Conservation (phyloP, 2,888 invertebrate species). For the Microctonus brassicae region DNA sequence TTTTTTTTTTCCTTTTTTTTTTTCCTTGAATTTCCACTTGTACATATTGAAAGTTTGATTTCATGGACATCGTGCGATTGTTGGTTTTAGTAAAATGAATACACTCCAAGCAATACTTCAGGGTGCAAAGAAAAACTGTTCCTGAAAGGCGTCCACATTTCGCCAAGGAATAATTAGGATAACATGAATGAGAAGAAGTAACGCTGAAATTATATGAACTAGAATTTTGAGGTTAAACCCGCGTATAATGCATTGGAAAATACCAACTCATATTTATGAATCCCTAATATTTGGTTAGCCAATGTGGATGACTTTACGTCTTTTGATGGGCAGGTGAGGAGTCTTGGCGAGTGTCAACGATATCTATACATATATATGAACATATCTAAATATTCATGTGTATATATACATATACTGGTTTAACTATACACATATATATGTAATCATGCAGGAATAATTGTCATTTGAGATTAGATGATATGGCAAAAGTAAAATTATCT, state of each 20-base stretch:
- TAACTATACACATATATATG: background rate
- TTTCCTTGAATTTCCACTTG: too few relatives aligned
- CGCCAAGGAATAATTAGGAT: conserved; percentile 59
- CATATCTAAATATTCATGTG: background rate
- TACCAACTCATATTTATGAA: conserved; percentile 46
- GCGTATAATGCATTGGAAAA: background rate
- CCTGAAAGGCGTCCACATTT: conserved; percentile 69
- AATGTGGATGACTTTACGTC: conserved; percentile 69
- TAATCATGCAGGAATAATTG: background rate
- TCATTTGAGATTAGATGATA: conserved; percentile 10
- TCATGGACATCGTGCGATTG: background rate
- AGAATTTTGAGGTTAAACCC: conserved; percentile 29
- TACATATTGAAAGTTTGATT: too few relatives aligned
- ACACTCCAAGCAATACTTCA: conserved; percentile 27
- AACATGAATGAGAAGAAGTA: conserved; percentile 43
- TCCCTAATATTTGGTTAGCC: conserved; percentile 63
- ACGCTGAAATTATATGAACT: too few relatives aligned
- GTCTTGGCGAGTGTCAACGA: conserved; percentile 69
- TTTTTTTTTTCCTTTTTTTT: too few relatives aligned
- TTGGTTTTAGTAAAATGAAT: background rate
- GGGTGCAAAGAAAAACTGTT: conserved; percentile 57
- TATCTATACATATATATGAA: conserved; percentile 47
- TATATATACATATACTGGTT: background rate
- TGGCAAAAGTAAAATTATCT: background rate
- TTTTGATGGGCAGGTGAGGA: conserved; percentile 71